phyloP scores from a whole-genome alignment of 37 sponge, comb jelly and placozoan species.

The Amphimedon queenslandica region DNA sequence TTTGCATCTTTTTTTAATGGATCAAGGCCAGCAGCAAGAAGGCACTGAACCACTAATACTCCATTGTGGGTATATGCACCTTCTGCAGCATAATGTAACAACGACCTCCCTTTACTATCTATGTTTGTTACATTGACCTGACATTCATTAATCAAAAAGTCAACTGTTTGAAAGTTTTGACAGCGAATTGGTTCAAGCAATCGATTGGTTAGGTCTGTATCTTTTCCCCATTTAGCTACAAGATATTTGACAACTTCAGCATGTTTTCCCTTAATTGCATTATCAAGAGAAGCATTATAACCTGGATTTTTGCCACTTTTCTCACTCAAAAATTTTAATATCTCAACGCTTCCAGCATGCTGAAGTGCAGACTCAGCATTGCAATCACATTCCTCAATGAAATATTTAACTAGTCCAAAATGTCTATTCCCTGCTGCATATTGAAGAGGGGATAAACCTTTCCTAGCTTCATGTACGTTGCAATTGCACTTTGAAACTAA shows the following conservation, averaged over 20 bases:
- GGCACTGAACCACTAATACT: background rate
- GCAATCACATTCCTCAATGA: background rate
- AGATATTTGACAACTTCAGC: background rate
- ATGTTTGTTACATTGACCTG: background rate
- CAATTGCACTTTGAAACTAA: background rate
- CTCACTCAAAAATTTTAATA: too few species aligned
- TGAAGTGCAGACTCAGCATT: too few species aligned
- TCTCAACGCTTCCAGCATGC: too few species aligned
- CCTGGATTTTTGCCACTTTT: too few species aligned
- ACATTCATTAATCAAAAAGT: background rate
- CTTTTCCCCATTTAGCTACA: background rate
- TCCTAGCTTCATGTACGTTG: background rate
- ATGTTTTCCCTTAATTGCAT: too few species aligned
- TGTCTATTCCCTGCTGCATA: background rate
- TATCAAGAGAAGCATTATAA: too few species aligned
- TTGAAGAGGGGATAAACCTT: background rate
- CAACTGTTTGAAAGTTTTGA: background rate
- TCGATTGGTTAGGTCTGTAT: too few species aligned
- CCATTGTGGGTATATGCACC: background rate
- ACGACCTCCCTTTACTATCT: constrained; percentile 14
- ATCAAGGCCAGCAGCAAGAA: background rate
- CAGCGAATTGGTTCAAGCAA: background rate
- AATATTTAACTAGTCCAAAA: background rate
- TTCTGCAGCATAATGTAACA: constrained; percentile 22
- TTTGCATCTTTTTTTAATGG: background rate